Evolutionary conservation across 2,797 vertebrate genomes (phyloP).

Genomic region (Chelidonichthys spinosus): DNA sequence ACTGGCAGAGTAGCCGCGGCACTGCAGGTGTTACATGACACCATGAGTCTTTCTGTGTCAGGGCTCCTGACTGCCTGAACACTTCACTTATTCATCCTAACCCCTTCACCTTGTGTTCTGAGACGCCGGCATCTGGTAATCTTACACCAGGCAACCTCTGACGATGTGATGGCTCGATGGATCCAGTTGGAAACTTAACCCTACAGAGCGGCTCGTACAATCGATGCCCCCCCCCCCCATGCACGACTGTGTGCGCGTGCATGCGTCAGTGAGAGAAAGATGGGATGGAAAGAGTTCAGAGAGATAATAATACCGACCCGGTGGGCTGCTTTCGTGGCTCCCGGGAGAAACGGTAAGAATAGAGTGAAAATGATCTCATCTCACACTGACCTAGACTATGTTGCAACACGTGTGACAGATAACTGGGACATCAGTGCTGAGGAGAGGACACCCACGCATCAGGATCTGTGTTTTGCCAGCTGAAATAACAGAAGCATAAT

Average conservation of each 20-base stretch:
- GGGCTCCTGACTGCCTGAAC: conserved; percentile 15
- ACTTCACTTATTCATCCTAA: conserved; percentile 56
- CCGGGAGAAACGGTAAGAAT: conserved; percentile 44
- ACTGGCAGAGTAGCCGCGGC: neutral
- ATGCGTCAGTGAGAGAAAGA: conserved; percentile 25
- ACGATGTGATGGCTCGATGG: conserved; percentile 19
- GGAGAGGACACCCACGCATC: conserved; percentile 6
- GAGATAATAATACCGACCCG: conserved; percentile 46
- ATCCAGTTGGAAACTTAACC: conserved; percentile 23
- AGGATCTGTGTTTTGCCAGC: conserved; percentile 11
- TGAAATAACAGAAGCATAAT: conserved; percentile 12
- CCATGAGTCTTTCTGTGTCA: conserved; percentile 1
- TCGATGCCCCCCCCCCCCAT: conserved; percentile 15
- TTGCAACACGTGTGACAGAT: conserved; percentile 45
- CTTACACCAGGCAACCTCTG: conserved; percentile 44
- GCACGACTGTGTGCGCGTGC: neutral
- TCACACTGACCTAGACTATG: conserved; percentile 31
- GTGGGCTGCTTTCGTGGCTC: conserved; percentile 15
- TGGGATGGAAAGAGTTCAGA: conserved; percentile 54
- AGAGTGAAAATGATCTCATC: conserved; percentile 49
- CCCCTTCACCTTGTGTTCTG: conserved; percentile 51
- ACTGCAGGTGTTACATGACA: conserved; percentile 49
- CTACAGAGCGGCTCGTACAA: conserved; percentile 5
- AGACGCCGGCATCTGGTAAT: conserved; percentile 38
- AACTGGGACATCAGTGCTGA: conserved; percentile 42